phyloP scores from a whole-genome alignment of 2,797 vertebrate species.

The Siniperca scherzeri region DNA sequence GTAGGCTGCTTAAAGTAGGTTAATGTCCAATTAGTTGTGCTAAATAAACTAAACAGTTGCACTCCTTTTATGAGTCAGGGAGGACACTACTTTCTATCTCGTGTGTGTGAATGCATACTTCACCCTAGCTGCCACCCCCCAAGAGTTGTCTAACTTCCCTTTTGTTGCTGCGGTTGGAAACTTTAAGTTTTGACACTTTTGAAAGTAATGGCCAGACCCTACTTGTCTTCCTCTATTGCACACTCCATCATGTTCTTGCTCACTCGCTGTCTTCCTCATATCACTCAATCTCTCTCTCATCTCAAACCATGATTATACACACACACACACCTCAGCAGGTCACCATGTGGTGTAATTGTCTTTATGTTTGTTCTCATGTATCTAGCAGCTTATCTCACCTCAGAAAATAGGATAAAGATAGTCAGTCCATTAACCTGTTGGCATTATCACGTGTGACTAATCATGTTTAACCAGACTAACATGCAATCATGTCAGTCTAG shows the following conservation, averaged over 20 bases:
- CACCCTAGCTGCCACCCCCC: constrained; percentile 27
- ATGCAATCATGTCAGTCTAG: not conserved
- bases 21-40: constrained; percentile 43
- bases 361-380: not conserved
- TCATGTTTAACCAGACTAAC: not conserved
- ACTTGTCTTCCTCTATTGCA: constrained; percentile 83
- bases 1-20: constrained; percentile 26
- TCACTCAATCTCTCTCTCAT: constrained; percentile 30
- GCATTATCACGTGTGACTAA: not conserved
- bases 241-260: constrained; percentile 74
- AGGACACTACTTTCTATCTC: constrained; percentile 52
- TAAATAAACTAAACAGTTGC: constrained; percentile 3
- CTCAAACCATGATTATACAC: constrained; percentile 1
- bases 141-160: constrained; percentile 87
- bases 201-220: constrained; percentile 85
- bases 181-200: constrained; percentile 89
- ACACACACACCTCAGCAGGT: not conserved
- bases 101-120: constrained; percentile 32
- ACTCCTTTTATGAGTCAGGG: constrained; percentile 51
- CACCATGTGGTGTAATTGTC: not conserved
- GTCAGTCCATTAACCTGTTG: not conserved
- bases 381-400: constrained; percentile 19
- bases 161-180: constrained; percentile 90
- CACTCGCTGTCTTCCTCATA: constrained; percentile 67
- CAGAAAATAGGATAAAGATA: constrained; percentile 10